Evolutionary conservation across 2,113 vertebrate species (phyloP).

Genomic region (Rostratula benghalensis): DNA sequence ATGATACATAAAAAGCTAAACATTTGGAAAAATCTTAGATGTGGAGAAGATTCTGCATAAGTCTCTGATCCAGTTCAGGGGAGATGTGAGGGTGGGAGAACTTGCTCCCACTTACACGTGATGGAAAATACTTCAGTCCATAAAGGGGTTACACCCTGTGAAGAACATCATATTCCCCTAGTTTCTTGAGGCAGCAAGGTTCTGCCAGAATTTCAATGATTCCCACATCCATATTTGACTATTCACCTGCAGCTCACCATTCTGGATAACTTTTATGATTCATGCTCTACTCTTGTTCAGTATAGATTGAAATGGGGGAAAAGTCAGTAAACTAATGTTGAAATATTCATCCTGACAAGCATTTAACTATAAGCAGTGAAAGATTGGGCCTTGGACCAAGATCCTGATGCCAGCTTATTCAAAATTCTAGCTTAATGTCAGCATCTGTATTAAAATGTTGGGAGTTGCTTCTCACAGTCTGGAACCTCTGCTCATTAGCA

Average conservation of each 20-base stretch:
- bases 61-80: not conserved
- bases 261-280: not conserved
- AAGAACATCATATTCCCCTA: not conserved
- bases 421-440: not conserved
- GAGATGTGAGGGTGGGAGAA: not conserved
- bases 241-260: not conserved
- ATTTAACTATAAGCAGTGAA: not conserved
- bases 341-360: not conserved
- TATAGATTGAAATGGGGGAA: not conserved
- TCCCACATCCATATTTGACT: not conserved
- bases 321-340: not conserved
- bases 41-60: not conserved
- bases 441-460: not conserved
- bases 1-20: not conserved
- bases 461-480: not conserved
- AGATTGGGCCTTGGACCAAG: not conserved
- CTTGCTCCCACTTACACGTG: not conserved
- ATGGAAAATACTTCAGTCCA: not conserved
- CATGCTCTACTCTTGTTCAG: not conserved
- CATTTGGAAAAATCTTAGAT: not conserved
- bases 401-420: not conserved
- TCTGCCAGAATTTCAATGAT: not conserved
- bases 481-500: not conserved
- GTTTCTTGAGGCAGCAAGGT: not conserved
- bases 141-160: not conserved